Evolutionary conservation across 2,888 invertebrate species (phyloP), one percentile per base, ranked within the genome.

Genomic region (Ennomos quercinarius): DNA sequence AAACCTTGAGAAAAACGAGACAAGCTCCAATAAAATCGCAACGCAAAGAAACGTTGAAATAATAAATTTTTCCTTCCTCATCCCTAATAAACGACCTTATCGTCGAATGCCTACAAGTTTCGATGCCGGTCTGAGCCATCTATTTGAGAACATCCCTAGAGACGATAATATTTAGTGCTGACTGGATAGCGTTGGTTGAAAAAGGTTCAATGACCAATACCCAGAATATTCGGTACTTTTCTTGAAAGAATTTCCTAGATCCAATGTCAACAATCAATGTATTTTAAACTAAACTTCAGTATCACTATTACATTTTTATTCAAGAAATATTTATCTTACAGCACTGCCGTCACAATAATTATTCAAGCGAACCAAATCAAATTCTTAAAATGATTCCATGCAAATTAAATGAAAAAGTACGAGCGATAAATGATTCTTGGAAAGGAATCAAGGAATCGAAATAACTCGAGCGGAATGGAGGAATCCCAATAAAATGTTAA

Each of bases 401-500:
- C 44, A 57, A 59, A 60, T 60, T 36, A 52, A 62, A 62, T 60
- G 37, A 45, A 61, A 61, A 57, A 52, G 40, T 45, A 43, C 43
- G 42, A 40, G 50, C 57, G 49, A 57, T 5, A 27, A 27, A 66
- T 49, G 27, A 57, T 52, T 49, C 43, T 13, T 34, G 45, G 37
- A 9, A 42, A 48, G 13, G 37, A 59, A n/a, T n/a, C n/a, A 54
- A 34, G 17, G 40, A 49, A 45, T 50, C n/a, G 11, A 34, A 59
- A 34, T 54, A 10, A 45, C 45, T 50, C 37, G 35, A 46, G 49
- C 50, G 50, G 35, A 46, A 35, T 9, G 58, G 42, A 46, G 52
- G 52, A 61, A 61, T 63, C 55, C 57, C 57, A 57, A 67, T 67
- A 65, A 60, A 60, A 65, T 56, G 55, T 61, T 65, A 65, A 61